phyloP scores from a whole-genome alignment of 2,797 vertebrate genomes.

The Champsocephalus esox region DNA sequence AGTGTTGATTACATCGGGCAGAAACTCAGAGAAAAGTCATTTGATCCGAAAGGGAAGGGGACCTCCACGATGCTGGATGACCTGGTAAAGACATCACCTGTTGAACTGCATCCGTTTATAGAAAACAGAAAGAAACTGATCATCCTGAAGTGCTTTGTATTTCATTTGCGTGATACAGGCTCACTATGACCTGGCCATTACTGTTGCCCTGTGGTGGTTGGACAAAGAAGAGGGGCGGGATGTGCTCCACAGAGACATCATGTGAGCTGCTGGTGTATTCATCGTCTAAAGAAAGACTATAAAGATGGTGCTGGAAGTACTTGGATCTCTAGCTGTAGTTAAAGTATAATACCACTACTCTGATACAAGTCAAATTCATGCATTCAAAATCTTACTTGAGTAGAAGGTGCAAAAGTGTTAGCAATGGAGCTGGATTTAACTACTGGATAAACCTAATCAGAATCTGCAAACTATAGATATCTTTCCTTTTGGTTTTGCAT shows the following conservation, averaged over 20 bases:
- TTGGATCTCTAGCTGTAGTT: too few species aligned
- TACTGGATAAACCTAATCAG: too few species aligned
- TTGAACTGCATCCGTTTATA: too few species aligned
- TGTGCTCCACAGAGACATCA: slow-evolving; percentile 60
- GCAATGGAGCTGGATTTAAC: too few species aligned
- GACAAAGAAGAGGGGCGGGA: slow-evolving; percentile 72
- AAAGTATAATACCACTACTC: too few species aligned
- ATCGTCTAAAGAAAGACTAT: not conserved
- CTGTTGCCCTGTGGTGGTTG: slow-evolving; percentile 87
- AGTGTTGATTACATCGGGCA: slow-evolving; percentile 90
- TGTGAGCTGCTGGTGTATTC: slow-evolving; percentile 64
- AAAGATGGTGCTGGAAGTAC: too few species aligned
- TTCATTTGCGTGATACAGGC: slow-evolving; percentile 74
- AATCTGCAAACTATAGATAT: too few species aligned
- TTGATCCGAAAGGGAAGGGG: slow-evolving; percentile 89
- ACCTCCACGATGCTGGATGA: slow-evolving; percentile 86
- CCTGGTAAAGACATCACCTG: slow-evolving; percentile 78
- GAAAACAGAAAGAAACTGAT: not conserved
- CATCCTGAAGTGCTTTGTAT: not conserved
- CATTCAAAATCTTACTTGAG: too few species aligned
- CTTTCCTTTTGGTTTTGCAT: too few species aligned
- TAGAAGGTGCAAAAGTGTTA: too few species aligned
- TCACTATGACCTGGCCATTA: slow-evolving; percentile 89
- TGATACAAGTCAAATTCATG: too few species aligned
- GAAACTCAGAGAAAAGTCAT: slow-evolving; percentile 88